Evolutionary conservation across 1,140 invertebrate genomes (phyloP).

Genomic region (Brachionus koreanus): DNA sequence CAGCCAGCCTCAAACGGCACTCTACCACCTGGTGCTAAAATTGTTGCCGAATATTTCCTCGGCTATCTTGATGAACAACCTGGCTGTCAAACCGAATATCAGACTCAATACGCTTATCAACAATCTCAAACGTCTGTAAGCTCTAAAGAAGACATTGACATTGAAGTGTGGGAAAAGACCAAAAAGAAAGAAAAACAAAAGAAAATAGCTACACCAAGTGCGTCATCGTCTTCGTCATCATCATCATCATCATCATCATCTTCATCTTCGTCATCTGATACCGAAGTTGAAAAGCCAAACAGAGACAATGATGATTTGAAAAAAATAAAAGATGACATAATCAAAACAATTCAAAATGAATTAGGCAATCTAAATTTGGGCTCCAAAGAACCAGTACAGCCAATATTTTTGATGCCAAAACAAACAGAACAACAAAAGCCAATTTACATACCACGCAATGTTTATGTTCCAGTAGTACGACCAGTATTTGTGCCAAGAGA

Average conservation of each 20-base stretch:
- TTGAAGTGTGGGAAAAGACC: slow-evolving; percentile 43
- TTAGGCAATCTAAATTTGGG: slow-evolving; percentile 16
- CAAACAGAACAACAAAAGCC: slow-evolving; percentile 10
- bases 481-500: slow-evolving; percentile 45
- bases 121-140: background rate
- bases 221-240: background rate
- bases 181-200: slow-evolving; percentile 26
- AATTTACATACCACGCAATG: slow-evolving; percentile 45
- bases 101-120: slow-evolving; percentile 22
- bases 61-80: slow-evolving; percentile 40
- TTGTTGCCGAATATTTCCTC: slow-evolving; percentile 37
- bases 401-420: slow-evolving; percentile 41
- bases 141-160: slow-evolving; percentile 40
- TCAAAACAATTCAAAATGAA: slow-evolving; percentile 10
- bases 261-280: background rate
- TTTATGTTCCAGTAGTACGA: slow-evolving; percentile 43
- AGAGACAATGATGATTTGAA: background rate
- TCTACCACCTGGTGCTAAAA: slow-evolving; percentile 42
- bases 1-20: slow-evolving; percentile 1
- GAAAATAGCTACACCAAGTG: background rate
- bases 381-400: slow-evolving; percentile 8
- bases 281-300: background rate
- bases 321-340: slow-evolving; percentile 39
- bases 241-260: background rate
- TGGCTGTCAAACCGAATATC: slow-evolving; percentile 9